phyloP scores from a whole-genome alignment of 2,113 vertebrate species.

The Chrysemys picta region DNA sequence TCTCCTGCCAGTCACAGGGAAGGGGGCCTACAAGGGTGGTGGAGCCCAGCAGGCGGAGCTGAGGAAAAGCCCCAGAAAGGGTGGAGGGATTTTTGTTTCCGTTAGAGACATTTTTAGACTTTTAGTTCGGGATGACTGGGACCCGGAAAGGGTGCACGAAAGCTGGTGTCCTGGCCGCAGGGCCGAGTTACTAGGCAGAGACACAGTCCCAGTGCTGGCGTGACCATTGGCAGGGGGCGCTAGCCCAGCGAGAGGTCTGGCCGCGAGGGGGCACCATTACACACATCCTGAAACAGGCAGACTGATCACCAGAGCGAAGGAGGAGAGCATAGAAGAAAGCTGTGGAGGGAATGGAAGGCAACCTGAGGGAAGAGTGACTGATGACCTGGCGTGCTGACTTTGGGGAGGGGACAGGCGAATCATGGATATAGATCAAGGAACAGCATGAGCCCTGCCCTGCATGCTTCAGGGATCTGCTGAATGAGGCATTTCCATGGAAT shows the following conservation, averaged over 20 bases:
- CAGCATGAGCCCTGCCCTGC: background rate
- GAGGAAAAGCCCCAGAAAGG: background rate
- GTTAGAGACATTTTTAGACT: background rate
- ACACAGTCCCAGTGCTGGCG: background rate
- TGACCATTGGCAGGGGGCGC: background rate
- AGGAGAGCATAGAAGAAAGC: background rate
- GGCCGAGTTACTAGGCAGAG: background rate
- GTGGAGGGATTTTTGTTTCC: background rate
- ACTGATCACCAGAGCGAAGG: too few species aligned
- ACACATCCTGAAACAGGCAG: background rate
- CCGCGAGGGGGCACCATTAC: background rate
- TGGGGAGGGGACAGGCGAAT: background rate
- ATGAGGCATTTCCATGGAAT: background rate
- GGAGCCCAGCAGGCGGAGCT: background rate
- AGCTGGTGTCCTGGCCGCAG: background rate
- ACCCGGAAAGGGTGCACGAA: background rate
- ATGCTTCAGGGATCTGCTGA: accelerated
- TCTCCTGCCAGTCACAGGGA: background rate
- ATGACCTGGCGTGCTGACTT: background rate
- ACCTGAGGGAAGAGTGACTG: background rate
- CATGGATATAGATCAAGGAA: background rate
- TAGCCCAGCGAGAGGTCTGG: background rate
- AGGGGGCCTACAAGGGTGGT: background rate
- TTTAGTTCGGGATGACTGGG: background rate
- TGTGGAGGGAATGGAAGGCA: background rate